A percentile compares a stretch with the other conserved stretches of the same genome.
Conservation (phyloP, 2,888 invertebrate species). For the Scaptomyza reducta region DNA sequence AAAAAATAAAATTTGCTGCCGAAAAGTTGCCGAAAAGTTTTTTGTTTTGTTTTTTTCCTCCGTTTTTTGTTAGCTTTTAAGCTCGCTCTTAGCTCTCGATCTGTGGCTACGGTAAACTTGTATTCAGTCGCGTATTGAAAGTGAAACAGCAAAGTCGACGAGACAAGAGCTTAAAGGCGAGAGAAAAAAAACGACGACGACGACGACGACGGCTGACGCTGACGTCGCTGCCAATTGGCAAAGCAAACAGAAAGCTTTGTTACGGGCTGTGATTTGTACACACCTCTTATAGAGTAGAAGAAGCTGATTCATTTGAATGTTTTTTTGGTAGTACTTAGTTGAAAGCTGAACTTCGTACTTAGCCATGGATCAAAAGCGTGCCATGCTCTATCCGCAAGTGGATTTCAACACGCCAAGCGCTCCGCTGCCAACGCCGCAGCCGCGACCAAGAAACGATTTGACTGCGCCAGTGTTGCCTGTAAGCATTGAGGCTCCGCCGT, state of each 20-base stretch:
- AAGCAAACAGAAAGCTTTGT: slow-evolving; percentile 48
- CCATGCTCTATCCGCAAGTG: slow-evolving; percentile 82
- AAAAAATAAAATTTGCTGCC: slow-evolving; percentile 23
- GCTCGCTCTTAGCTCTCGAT: slow-evolving; percentile 40
- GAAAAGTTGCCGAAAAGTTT: slow-evolving; percentile 14
- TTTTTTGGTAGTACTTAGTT: slow-evolving; percentile 1
- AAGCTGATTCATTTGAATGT: slow-evolving; percentile 34
- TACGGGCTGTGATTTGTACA: slow-evolving; percentile 29
- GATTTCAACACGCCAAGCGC: slow-evolving; percentile 64
- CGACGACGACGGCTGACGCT: slow-evolving; percentile 6
- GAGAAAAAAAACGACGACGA: slow-evolving; percentile 3
- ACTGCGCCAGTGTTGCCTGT: slow-evolving; percentile 14
- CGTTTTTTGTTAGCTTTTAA: slow-evolving; percentile 36
- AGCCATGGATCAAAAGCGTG: slow-evolving; percentile 82
- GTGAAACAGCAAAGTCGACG: slow-evolving; percentile 46
- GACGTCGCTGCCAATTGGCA: slow-evolving; percentile 37
- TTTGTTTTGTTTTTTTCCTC: background rate
- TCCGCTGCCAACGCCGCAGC: slow-evolving; percentile 38
- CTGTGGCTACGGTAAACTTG: slow-evolving; percentile 19
- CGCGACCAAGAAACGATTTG: slow-evolving; percentile 21
- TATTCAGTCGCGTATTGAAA: slow-evolving; percentile 61
- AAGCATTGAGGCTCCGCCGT: slow-evolving; percentile 79
- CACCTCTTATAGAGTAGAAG: slow-evolving; percentile 11
- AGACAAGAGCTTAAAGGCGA: slow-evolving; percentile 6
- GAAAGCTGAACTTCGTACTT: slow-evolving; percentile 62